Conservation (phyloP, 2,113 vertebrate genomes). For the rabbit (Oryctolagus cuniculus) region mOryCun1.1 NC_091438.1:87262501-87263000, state of each 20-base stretch:
- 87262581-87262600: neutral
- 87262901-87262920: neutral
- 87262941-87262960: neutral
- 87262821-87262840: too few relatives aligned
- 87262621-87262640: neutral
- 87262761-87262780: too few relatives aligned
- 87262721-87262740: too few relatives aligned
- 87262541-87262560: neutral
- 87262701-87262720: too few relatives aligned
- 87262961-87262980: neutral
- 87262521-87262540: neutral
- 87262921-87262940: neutral
- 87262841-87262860: too few relatives aligned
- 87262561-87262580: neutral
- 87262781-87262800: too few relatives aligned
- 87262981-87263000: neutral
- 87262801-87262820: too few relatives aligned
- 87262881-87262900: neutral
- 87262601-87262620: neutral
- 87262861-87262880: too few relatives aligned
- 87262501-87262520: neutral
- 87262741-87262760: too few relatives aligned
- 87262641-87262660: too few relatives aligned
- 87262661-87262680: too few relatives aligned
- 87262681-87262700: too few relatives aligned